Evolutionary conservation across 2,113 vertebrate species (phyloP), one percentile per base, ranked within the genome.

Genomic region (Zapornia atra): DNA sequence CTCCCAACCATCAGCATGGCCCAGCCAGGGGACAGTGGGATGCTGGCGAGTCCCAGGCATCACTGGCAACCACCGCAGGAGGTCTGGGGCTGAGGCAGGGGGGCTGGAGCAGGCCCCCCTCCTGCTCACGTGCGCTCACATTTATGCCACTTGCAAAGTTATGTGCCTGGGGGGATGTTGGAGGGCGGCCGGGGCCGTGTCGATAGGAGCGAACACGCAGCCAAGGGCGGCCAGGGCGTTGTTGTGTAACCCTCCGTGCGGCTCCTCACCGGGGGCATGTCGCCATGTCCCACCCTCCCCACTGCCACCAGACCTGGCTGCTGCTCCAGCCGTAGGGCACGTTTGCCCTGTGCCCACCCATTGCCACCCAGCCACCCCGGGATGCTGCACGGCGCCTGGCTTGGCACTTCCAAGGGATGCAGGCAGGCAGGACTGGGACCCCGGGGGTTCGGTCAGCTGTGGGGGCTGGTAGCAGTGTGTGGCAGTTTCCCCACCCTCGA

Each of bases 121-220:
- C 34, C 50, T 0, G 15, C 80, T 92, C 95, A 86, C 9, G 4
- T 78, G 84, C 15, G 0, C 33, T 64, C 3, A 9, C 87, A 9
- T 76, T 92, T 64, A 14, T 0, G 2, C 95, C 38, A 8, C 57
- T 80, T 2, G 34, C 92, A 79, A 71, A 24, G 61, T 2, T 31
- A 0, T 46, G 26, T 71, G 70, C 94, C 92, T 1, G 5, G 4
- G 7, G 95, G 91, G 95, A 2, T 64, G 96, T 34, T 6, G 95
- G 92, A 93, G 96, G 90, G 87, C 73, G 12, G 90, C 73, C 7
- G 65, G 95, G 96, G 94, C 94, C 57, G 48, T 78, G 84, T 97
- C 95, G 18, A 97, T 97, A 76, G 81, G 3, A 88, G 75, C 19
- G 0, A 28, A 22, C 79, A 22, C 9, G 5, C 77, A 10, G 90